Percentiles rank a stretch among this genome's conserved stretches.
Evolutionary conservation across 1,140 invertebrate genomes (phyloP).

Genomic region (Pachyrhynchus sulphureomaculatus): DNA sequence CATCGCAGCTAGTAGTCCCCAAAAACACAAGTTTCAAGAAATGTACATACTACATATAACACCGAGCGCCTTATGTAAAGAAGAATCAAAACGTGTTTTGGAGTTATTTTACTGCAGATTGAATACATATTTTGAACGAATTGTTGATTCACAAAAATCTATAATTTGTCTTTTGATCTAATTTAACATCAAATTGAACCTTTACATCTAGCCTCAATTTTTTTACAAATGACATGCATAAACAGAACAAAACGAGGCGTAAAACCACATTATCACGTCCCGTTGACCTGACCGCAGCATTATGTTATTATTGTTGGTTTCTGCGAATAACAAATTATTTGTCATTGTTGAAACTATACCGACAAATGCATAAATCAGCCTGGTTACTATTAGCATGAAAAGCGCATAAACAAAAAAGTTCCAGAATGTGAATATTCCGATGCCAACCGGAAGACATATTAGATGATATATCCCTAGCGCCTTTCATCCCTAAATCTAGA

Average conservation of each 20-base stretch:
- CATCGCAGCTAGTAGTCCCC: too few relatives aligned
- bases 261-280: slow-evolving; percentile 14
- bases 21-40: too few relatives aligned
- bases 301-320: slow-evolving; percentile 25
- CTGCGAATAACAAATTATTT: slow-evolving; percentile 31
- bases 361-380: slow-evolving; percentile 38
- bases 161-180: too few relatives aligned
- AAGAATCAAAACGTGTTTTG: too few relatives aligned
- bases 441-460: slow-evolving; percentile 47
- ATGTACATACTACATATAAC: too few relatives aligned
- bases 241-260: slow-evolving; percentile 8
- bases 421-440: slow-evolving; percentile 44
- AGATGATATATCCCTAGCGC: slow-evolving; percentile 42
- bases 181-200: too few relatives aligned
- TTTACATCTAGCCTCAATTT: too few relatives aligned
- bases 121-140: too few relatives aligned
- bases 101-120: too few relatives aligned
- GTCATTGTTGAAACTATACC: slow-evolving; percentile 35
- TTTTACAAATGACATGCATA: too few relatives aligned
- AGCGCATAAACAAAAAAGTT: slow-evolving; percentile 46
- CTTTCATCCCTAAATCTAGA: slow-evolving; percentile 25
- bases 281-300: slow-evolving; percentile 6
- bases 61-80: too few relatives aligned
- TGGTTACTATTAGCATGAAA: slow-evolving; percentile 41
- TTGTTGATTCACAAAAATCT: too few relatives aligned